phyloP scores from a whole-genome alignment of 1,140 invertebrate species.

The Apolygus lucorum region DNA sequence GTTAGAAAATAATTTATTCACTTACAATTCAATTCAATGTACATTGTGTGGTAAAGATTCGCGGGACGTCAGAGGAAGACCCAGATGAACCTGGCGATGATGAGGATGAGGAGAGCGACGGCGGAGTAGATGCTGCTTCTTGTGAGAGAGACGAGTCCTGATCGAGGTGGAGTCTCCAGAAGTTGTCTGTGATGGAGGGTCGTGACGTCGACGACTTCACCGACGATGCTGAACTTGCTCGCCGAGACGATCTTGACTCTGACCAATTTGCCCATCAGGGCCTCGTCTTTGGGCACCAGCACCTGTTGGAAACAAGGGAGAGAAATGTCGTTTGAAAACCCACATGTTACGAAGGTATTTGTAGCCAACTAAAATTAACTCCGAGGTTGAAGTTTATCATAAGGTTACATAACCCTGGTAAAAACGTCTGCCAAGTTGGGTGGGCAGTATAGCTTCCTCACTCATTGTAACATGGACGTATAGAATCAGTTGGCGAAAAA shows the following conservation, averaged over 20 bases:
- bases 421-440: too few species aligned
- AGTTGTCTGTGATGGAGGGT: neutral
- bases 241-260: slow-evolving; percentile 64
- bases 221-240: slow-evolving; percentile 82
- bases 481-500: too few species aligned
- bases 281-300: slow-evolving; percentile 64
- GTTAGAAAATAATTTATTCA: too few species aligned
- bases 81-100: slow-evolving; percentile 22
- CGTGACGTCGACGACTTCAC: slow-evolving; percentile 39
- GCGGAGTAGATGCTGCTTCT: neutral
- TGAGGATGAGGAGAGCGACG: neutral
- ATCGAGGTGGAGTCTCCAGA: neutral
- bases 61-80: slow-evolving; percentile 13
- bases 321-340: neutral
- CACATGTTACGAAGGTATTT: too few species aligned
- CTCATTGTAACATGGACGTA: too few species aligned
- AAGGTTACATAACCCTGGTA: too few species aligned
- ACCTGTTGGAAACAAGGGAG: slow-evolving; percentile 47
- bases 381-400: too few species aligned
- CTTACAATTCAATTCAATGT: too few species aligned
- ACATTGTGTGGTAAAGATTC: too few species aligned
- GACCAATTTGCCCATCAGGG: slow-evolving; percentile 74
- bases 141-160: neutral
- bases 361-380: too few species aligned
- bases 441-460: too few species aligned